These are phyloP conservation scores for Propithecus deckenii DNA, from an alignment of 2,797 vertebrate species.

Conservation along the genomic window DNA sequence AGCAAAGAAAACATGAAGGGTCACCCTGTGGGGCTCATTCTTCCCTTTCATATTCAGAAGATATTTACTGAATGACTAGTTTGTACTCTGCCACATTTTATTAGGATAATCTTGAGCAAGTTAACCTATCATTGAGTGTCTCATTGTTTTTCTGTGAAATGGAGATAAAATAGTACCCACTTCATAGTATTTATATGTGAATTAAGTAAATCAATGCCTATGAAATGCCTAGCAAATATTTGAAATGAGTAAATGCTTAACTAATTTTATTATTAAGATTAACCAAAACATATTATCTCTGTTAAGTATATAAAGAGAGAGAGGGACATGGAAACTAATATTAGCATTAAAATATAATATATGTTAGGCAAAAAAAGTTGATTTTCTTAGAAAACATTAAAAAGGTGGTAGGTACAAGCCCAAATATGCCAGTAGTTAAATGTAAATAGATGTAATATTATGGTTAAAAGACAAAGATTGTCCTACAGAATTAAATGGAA, in stretches of 20 bases:
- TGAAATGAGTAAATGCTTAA: constrained; percentile 3
- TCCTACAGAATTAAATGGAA: neutral
- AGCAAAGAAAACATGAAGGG: no score
- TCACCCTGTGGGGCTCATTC: no score
- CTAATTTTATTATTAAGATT: neutral
- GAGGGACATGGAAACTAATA: neutral
- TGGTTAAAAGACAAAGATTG: neutral
- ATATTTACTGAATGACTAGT: no score
- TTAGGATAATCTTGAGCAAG: no score
- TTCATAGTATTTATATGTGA: neutral
- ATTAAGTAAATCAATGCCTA: neutral
- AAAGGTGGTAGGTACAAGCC: neutral
- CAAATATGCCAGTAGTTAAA: neutral
- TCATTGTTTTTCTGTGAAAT: neutral
- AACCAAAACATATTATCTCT: neutral
- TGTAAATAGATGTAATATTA: neutral
- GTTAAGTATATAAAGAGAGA: neutral
- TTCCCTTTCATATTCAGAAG: no score
- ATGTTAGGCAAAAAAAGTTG: neutral
- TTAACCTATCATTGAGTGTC: neutral
- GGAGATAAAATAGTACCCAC: neutral
- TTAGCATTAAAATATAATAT: neutral
- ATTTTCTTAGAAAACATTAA: neutral
- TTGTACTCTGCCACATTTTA: no score
- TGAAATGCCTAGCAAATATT: neutral